phyloP scores from a whole-genome alignment of 2,888 invertebrate species.

The Hypolimnas misippus region DNA sequence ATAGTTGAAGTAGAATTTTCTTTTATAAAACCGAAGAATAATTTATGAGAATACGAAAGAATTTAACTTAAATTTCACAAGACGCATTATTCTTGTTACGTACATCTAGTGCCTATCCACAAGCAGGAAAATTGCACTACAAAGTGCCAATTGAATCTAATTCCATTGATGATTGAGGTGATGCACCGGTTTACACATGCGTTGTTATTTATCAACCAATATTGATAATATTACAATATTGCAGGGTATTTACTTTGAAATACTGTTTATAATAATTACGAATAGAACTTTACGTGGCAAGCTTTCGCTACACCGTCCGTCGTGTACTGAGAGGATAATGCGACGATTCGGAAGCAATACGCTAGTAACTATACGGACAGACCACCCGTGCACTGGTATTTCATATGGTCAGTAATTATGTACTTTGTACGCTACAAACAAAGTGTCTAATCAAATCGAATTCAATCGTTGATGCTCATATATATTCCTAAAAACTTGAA shows the following conservation, averaged over 20 bases:
- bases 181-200: neutral
- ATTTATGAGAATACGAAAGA: too few relatives aligned
- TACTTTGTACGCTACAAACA: neutral
- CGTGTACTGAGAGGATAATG: conserved; percentile 53
- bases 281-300: neutral
- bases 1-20: too few relatives aligned
- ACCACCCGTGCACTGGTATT: conserved; percentile 52
- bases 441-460: too few relatives aligned
- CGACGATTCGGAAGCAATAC: conserved; percentile 31
- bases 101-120: neutral
- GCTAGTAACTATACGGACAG: conserved; percentile 48
- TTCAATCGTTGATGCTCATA: too few relatives aligned
- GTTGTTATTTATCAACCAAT: neutral
- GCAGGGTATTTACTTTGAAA: too few relatives aligned
- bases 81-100: neutral
- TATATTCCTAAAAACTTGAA: too few relatives aligned
- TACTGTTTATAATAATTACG: neutral
- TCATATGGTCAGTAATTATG: neutral
- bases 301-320: too few relatives aligned
- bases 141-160: conserved; percentile 4
- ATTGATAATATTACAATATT: too few relatives aligned
- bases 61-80: too few relatives aligned
- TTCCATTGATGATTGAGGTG: neutral
- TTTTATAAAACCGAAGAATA: too few relatives aligned
- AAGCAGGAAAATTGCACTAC: neutral